Evolutionary conservation across 92 coral and sea anemone species (phyloP).

Genomic region (Umimayanthus kanabou): DNA sequence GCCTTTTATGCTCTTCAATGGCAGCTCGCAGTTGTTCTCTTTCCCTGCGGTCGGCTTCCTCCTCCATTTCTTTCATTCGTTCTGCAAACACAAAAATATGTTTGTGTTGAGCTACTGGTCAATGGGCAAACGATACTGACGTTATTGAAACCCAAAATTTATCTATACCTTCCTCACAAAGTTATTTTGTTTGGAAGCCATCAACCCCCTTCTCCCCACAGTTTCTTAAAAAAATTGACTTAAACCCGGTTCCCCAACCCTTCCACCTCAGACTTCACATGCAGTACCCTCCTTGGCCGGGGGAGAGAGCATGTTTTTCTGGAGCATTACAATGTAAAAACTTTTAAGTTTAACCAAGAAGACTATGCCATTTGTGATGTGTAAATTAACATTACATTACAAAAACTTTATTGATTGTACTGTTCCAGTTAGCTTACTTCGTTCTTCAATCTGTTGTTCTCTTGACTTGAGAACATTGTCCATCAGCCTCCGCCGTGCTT

Average conservation of each 20-base stretch:
- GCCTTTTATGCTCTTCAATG: constrained; percentile 86
- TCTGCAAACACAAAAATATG: constrained; percentile 35
- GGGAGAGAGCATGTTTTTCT: no score
- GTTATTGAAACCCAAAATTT: background rate
- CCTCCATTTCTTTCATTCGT: constrained; percentile 69
- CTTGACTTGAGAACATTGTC: constrained; percentile 85
- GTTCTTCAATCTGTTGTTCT: constrained; percentile 76
- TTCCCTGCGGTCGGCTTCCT: constrained; percentile 74
- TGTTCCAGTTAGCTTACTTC: constrained; percentile 65
- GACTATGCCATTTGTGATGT: background rate
- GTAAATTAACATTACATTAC: background rate
- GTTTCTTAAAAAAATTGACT: background rate
- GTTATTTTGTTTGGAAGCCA: background rate
- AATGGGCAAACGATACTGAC: background rate
- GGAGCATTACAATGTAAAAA: no score
- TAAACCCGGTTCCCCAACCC: no score
- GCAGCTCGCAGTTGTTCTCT: constrained; percentile 75
- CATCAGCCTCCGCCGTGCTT: constrained; percentile 83
- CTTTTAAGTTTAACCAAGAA: no score
- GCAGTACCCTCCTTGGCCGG: no score
- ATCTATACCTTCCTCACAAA: no score
- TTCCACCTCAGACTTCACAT: no score
- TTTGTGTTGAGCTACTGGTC: background rate
- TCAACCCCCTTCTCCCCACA: background rate
- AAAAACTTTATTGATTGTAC: background rate